These are phyloP conservation scores for Steinernema khuongi DNA, from an alignment of 1,140 invertebrate genomes.

Conservation along the genomic window DNA sequence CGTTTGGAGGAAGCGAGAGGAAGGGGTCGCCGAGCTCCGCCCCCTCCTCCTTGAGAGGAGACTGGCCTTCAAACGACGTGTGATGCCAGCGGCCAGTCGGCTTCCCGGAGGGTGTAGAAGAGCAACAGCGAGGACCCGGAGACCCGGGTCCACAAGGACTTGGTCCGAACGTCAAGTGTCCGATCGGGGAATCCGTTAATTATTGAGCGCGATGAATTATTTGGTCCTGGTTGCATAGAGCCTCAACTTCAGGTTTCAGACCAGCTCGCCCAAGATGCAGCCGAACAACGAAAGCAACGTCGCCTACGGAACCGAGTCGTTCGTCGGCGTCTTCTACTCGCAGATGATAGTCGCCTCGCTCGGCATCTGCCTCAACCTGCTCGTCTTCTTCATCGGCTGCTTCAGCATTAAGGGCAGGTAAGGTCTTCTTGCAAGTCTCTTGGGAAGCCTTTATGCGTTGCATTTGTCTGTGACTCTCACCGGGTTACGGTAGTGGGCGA, in stretches of 20 bases:
- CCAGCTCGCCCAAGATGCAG: not conserved
- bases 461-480: too few species aligned
- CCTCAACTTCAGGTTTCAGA: too few species aligned
- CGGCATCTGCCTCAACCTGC: not conserved
- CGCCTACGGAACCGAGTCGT: not conserved
- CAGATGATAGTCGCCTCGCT: not conserved
- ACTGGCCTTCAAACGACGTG: not conserved
- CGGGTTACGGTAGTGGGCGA: too few species aligned
- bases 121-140: too few species aligned
- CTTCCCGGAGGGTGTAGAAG: not conserved
- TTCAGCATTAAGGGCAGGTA: not conserved
- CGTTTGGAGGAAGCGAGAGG: not conserved
- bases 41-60: not conserved
- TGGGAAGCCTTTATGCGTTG: too few species aligned
- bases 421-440: not conserved
- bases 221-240: too few species aligned
- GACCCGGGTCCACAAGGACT: too few species aligned
- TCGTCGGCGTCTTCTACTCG: not conserved
- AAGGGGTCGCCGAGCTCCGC: not conserved
- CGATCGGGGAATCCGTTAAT: too few species aligned
- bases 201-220: too few species aligned
- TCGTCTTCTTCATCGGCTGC: not conserved
- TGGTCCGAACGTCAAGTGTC: too few species aligned
- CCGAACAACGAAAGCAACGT: not conserved
- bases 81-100: not conserved